These are phyloP conservation scores for Drosophila pseudotalamancana DNA, from an alignment of 2,888 invertebrate species.

Conservation along the genomic window DNA sequence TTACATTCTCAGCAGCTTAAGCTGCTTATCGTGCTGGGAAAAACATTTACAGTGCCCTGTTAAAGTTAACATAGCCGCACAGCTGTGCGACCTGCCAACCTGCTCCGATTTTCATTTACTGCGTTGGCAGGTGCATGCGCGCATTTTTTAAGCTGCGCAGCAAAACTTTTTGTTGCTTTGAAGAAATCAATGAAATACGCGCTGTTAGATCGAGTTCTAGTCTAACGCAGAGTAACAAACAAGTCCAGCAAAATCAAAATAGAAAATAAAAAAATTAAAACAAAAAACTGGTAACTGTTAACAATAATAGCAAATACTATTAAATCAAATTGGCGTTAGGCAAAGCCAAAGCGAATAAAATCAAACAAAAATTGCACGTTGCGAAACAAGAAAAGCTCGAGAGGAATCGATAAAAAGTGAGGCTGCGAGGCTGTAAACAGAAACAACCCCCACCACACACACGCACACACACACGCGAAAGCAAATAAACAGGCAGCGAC, in stretches of 20 bases:
- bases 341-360: neutral
- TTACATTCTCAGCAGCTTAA: too few relatives aligned
- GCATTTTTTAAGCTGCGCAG: conserved; percentile 48
- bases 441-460: conserved; percentile 11
- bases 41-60: neutral
- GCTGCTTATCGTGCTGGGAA: too few relatives aligned
- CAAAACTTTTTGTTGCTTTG: neutral
- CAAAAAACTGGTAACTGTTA: conserved; percentile 1
- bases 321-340: neutral
- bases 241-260: conserved; percentile 37
- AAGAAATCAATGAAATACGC: conserved; percentile 46
- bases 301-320: neutral
- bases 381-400: neutral
- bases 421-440: conserved; percentile 51
- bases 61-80: neutral
- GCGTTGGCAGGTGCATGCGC: conserved; percentile 19
- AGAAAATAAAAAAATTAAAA: too few relatives aligned
- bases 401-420: conserved; percentile 41
- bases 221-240: neutral
- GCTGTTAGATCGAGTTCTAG: conserved; percentile 12
- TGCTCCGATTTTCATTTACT: neutral
- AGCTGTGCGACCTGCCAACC: neutral
- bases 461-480: conserved; percentile 11
- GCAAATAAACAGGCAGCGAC: conserved; percentile 7
- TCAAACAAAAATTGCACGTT: neutral